Evolutionary conservation across 2,797 vertebrate genomes (phyloP).

Genomic region (Yasuhikotakia modesta): DNA sequence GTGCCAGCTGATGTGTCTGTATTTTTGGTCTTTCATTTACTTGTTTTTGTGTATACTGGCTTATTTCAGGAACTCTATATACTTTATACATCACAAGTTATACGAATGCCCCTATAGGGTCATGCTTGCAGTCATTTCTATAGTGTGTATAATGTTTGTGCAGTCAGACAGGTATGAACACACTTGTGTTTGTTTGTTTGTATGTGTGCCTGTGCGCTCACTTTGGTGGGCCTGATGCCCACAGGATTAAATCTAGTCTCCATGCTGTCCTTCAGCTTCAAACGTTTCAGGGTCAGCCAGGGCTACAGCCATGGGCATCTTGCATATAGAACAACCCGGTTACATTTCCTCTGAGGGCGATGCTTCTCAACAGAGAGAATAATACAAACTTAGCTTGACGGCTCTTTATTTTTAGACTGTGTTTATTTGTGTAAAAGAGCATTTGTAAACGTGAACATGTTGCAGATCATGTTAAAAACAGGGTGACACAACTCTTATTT

Average conservation of each 20-base stretch:
- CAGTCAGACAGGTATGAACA: conserved; percentile 2
- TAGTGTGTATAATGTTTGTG: neutral
- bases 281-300: conserved; percentile 48
- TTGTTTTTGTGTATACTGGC: neutral
- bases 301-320: conserved; percentile 39
- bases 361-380: conserved; percentile 21
- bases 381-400: conserved; percentile 15
- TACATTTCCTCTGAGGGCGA: conserved; percentile 23
- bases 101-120: neutral
- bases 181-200: neutral
- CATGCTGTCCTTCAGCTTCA: conserved; percentile 51
- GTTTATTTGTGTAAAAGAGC: conserved; percentile 4
- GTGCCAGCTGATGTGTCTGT: conserved; percentile 1
- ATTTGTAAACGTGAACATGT: conserved; percentile 15
- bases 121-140: neutral
- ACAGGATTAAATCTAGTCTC: conserved; percentile 36
- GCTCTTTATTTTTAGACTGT: conserved; percentile 3
- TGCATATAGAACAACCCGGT: conserved; percentile 47
- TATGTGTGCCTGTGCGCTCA: conserved; percentile 14
- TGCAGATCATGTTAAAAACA: neutral
- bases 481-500: neutral
- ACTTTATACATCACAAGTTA: neutral
- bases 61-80: neutral
- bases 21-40: neutral
- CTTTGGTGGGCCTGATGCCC: conserved; percentile 38